Evolutionary conservation across 1,140 invertebrate species (phyloP).

Genomic region (Drosophila kepulauana): DNA sequence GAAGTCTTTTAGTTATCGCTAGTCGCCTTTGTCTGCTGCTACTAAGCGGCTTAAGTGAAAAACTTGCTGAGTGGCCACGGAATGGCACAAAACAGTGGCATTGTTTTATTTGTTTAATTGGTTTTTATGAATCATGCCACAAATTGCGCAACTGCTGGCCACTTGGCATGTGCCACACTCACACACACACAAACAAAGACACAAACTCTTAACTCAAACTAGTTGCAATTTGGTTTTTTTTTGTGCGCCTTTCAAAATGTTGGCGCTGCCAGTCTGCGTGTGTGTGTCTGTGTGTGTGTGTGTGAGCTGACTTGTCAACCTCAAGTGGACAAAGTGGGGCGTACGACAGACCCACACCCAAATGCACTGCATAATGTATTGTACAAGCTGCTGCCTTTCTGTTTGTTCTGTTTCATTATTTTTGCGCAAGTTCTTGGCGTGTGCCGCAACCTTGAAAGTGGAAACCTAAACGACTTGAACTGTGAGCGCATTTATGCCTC

Average conservation of each 20-base stretch:
- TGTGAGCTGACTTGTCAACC: constrained; percentile 62
- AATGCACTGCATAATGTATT: constrained; percentile 27
- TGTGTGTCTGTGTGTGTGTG: background rate
- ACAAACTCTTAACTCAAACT: constrained; percentile 5
- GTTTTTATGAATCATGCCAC: constrained; percentile 61
- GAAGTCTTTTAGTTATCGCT: constrained; percentile 51
- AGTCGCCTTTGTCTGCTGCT: constrained; percentile 54
- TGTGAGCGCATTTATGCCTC: constrained; percentile 54
- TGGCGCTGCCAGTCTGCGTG: constrained; percentile 14
- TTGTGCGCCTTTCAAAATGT: constrained; percentile 63
- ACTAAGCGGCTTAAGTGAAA: constrained; percentile 64
- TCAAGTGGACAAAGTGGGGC: constrained; percentile 51
- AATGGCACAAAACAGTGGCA: constrained; percentile 21
- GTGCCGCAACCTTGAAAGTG: constrained; percentile 73
- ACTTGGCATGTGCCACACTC: constrained; percentile 66
- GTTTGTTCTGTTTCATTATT: constrained; percentile 34
- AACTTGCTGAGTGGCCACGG: constrained; percentile 38
- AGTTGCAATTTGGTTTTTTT: constrained; percentile 18
- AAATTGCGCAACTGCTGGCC: constrained; percentile 64
- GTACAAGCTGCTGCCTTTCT: constrained; percentile 57
- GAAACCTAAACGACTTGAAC: constrained; percentile 59
- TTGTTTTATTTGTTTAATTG: constrained; percentile 62
- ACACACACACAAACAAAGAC: constrained; percentile 31
- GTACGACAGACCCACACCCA: constrained; percentile 50
- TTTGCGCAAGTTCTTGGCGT: constrained; percentile 62